phyloP scores from a whole-genome alignment of 2,888 invertebrate genomes.

The Scaptomyza tumidula region DNA sequence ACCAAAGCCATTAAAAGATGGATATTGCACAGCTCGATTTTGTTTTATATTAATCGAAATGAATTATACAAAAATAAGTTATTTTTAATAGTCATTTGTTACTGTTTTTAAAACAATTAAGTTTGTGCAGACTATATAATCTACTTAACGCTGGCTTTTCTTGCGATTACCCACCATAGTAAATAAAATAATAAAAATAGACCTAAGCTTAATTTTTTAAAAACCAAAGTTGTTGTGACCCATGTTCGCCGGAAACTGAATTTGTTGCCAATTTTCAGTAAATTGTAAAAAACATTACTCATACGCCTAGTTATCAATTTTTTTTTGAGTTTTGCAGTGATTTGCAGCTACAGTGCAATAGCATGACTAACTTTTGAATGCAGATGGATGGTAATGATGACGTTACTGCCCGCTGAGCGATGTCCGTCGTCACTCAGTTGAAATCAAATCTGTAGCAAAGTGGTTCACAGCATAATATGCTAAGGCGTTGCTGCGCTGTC shows the following conservation, averaged over 20 bases:
- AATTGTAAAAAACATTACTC: background rate
- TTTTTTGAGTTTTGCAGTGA: background rate
- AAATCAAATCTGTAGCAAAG: slow-evolving; percentile 75
- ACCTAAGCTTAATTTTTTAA: too few species aligned
- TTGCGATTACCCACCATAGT: too few species aligned
- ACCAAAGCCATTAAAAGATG: too few species aligned
- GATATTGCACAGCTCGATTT: too few species aligned
- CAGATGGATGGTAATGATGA: slow-evolving; percentile 34
- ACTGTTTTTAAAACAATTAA: too few species aligned
- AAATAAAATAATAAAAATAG: too few species aligned
- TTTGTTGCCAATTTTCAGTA: background rate
- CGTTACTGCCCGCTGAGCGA: slow-evolving; percentile 46
- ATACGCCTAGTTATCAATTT: background rate
- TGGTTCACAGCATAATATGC: slow-evolving; percentile 46
- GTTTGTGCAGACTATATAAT: too few species aligned
- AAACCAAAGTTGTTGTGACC: too few species aligned
- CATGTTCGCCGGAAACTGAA: background rate
- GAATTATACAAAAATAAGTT: too few species aligned
- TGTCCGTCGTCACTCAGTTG: slow-evolving; percentile 58
- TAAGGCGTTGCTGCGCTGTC: slow-evolving; percentile 32
- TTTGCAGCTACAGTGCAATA: slow-evolving; percentile 29
- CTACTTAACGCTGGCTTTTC: too few species aligned
- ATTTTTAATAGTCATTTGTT: too few species aligned
- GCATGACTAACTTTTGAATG: slow-evolving; percentile 28
- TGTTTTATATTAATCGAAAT: too few species aligned